Base-by-base conservation (phyloP, 2,797 vertebrate species). In the Poeciliopsis paucimaculata region DNA sequence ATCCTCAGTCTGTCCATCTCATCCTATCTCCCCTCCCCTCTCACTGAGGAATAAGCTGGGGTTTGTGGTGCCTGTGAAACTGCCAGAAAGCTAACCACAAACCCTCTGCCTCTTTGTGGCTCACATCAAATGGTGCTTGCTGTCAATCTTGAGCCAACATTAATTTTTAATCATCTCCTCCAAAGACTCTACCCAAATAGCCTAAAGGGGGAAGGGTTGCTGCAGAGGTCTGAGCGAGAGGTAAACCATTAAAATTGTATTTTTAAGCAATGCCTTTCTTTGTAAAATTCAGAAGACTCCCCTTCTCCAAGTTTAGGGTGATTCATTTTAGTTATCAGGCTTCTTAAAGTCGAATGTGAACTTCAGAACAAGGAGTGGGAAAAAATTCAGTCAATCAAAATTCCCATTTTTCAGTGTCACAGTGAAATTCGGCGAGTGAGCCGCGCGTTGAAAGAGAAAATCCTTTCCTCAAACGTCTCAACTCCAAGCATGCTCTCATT, bases 81-180 rank as follows among this genome's bases (percentile, higher is more conserved):
- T 64, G 75, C 94, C 93, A 90, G 92, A 95, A 92, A 93, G 89
- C 90, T 91, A 87, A 90, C 90, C 91, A 90, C 93, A 93, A 95
- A 90, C 93, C 93, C 90, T 47, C 80, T 89, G 91, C 91, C 86
- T 93, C 93, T 94, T 95, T 95, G 94, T 95, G 95, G 94, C 91
- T 94, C 91, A 95, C 95, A 95, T 96, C 94, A 96, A 96, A 95
- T 95, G 84, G 91, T 95, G 94, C 95, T 95, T 95, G 94, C 95
- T 93, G 94, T 96, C 95, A 96, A 94, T 96, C 95, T 94, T 89
- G 82, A 94, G 93, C 94, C 94, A 95, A 95, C 95, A 96, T 96
- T 92, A 94, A 95, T 96, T 95, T 96, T 95, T 96, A 95, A 96
- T 96, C 92, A 94, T 94, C 92, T 94, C 93, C 89, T 95, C 95